Percentiles rank a stretch among this genome's conserved stretches.
Conservation (phyloP, 2,113 vertebrate species). For the Motacilla alba region DNA sequence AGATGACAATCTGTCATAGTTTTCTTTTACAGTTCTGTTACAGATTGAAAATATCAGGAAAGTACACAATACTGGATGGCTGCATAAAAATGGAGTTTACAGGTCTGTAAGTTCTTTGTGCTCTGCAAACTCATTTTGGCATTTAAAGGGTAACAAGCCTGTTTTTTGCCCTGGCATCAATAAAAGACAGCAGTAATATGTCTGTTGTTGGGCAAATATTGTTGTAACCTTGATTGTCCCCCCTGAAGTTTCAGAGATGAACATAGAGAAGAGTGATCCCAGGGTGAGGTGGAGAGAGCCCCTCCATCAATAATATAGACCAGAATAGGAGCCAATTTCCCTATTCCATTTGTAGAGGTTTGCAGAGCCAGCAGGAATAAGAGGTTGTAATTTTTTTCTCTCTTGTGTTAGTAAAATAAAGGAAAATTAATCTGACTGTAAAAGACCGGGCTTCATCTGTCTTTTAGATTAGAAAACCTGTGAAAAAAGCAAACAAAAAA, state of each 20-base stretch:
- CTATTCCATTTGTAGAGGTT: not conserved
- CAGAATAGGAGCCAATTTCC: not conserved
- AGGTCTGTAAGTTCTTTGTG: not conserved
- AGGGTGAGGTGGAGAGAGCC: not conserved
- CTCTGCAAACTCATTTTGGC: not conserved
- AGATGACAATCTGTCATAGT: not conserved
- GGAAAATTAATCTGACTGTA: not conserved
- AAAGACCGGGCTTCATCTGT: not conserved
- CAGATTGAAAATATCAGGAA: not conserved
- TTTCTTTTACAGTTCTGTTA: not conserved
- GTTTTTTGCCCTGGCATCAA: not conserved
- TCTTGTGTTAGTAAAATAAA: not conserved
- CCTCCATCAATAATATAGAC: not conserved
- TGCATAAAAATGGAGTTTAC: not conserved
- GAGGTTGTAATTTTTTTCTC: not conserved
- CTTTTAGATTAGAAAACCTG: not conserved
- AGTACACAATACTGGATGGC: not conserved
- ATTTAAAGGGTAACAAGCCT: constrained; percentile 11
- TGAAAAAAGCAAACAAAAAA: not conserved
- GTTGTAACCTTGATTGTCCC: not conserved
- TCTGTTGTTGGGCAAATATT: not conserved
- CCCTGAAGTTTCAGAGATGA: not conserved
- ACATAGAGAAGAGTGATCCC: not conserved
- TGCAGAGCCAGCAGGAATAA: not conserved
- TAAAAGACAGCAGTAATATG: not conserved